These are phyloP conservation scores for Meteorus colon DNA, from an alignment of 2,888 invertebrate species.

Conservation along the genomic window DNA sequence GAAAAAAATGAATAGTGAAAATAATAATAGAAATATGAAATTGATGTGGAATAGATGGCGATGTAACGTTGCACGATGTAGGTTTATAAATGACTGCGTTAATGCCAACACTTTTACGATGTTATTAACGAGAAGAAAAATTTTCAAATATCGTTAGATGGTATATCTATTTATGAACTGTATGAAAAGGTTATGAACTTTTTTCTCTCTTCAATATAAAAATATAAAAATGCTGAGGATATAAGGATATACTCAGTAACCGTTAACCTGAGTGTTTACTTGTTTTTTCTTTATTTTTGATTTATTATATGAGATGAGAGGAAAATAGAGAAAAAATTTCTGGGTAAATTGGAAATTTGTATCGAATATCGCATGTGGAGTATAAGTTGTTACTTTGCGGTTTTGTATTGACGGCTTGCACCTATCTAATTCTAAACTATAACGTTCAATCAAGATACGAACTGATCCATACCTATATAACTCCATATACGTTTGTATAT, in stretches of 20 bases:
- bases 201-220: not conserved
- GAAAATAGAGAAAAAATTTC: not conserved
- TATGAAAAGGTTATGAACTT: slow-evolving; percentile 3
- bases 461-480: not conserved
- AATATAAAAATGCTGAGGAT: not conserved
- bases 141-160: not conserved
- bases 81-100: not conserved
- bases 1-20: too few species aligned
- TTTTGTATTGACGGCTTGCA: slow-evolving; percentile 28
- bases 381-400: slow-evolving; percentile 19
- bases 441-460: not conserved
- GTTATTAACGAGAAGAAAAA: slow-evolving; percentile 1
- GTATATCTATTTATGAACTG: not conserved
- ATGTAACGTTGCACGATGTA: too few species aligned
- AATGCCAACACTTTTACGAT: slow-evolving; percentile 1
- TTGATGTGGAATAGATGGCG: not conserved
- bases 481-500: not conserved
- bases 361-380: slow-evolving; percentile 2
- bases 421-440: slow-evolving; percentile 39
- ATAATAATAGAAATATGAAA: not conserved
- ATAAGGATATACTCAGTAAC: not conserved
- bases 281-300: not conserved
- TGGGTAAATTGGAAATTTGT: slow-evolving; percentile 5
- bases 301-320: not conserved
- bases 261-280: not conserved